Base-by-base conservation (phyloP, 2,797 vertebrate species). In the Sebastiscus tertius region DNA sequence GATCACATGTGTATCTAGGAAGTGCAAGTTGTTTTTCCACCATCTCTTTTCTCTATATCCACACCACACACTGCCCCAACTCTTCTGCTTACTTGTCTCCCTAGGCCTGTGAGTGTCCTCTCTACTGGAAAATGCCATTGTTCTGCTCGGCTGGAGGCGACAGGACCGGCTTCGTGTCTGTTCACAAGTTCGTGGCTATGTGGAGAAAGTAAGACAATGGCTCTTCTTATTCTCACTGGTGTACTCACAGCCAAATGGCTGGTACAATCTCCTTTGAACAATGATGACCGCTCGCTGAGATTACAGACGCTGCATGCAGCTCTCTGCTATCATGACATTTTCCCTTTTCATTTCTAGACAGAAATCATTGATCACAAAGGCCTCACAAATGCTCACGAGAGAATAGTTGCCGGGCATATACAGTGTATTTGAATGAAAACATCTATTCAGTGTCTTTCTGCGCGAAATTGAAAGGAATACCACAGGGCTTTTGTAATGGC, bases 111-210 rank as follows among this genome's bases (percentile, higher is more conserved):
- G 97, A 98, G 89, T 99, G 98, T 86, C 97, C 98, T 1, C 95
- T 99, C 56, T 99, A 97, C 92, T 99, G 98, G 98, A 99, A 99
- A 93, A 96, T 95, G 36, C 98, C 98, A 77, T 96, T 99, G 89
- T 99, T 99, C 95, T 97, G 91, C 77, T 94, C 94, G 14, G 96
- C 98, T 62, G 98, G 98, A 83, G 98, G 98, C 69, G 98, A 99
- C 93, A 96, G 97, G 94, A 97, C 97, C 16, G 97, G 97, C 92
- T 96, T 95, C 0, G 96, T 99, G 88, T 99, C 98, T 0, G 98
- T 99, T 73, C 98, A 99, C 96, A 99, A 98, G 94, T 99, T 99
- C 72, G 93, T 99, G 83, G 98, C 97, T 80, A 98, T 97, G 97
- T 99, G 98, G 98, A 94, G 98, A 93, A 99, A 99, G 98, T 99